Conservation (phyloP, 64 coral and sea anemone species). For the Porites lutea region DNA sequence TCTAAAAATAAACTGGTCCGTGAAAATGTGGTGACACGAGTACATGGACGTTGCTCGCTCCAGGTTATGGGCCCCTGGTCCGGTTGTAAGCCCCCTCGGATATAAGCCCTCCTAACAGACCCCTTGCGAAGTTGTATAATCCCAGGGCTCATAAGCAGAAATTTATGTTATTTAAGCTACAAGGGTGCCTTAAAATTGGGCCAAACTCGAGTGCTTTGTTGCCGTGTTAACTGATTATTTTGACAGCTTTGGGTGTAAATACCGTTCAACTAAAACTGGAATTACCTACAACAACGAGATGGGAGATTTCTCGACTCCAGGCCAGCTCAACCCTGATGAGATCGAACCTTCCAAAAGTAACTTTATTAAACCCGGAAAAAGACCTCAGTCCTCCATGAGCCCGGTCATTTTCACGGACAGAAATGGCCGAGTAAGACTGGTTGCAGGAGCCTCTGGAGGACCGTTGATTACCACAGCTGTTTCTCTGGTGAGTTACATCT, state of each 20-base stretch:
- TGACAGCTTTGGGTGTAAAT: conserved; percentile 87
- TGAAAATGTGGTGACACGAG: too few species aligned
- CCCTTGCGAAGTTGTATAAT: too few species aligned
- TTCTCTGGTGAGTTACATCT: conserved; percentile 62
- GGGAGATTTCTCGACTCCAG: conserved; percentile 86
- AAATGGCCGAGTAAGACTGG: conserved; percentile 70
- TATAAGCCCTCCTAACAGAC: too few species aligned
- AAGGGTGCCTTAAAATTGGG: too few species aligned
- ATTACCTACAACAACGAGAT: conserved; percentile 94
- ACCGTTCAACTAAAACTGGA: conserved; percentile 73
- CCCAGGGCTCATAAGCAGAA: too few species aligned
- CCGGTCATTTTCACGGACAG: conserved; percentile 83
- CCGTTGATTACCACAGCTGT: conserved; percentile 74
- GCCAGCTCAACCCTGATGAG: conserved; percentile 42
- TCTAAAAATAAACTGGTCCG: too few species aligned
- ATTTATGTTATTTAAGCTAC: too few species aligned
- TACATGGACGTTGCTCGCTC: too few species aligned
- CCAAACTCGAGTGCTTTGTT: too few species aligned
- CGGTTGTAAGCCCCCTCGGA: too few species aligned
- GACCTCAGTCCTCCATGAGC: conserved; percentile 82
- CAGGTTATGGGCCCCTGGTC: too few species aligned
- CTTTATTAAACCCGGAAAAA: conserved; percentile 80
- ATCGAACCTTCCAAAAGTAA: conserved; percentile 75
- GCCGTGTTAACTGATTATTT: not conserved
- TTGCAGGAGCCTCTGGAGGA: conserved; percentile 83